Evolutionary conservation across 2,113 vertebrate genomes (phyloP), one percentile per base, ranked within the genome.

Genomic region (Ctenodactylus gundi): DNA sequence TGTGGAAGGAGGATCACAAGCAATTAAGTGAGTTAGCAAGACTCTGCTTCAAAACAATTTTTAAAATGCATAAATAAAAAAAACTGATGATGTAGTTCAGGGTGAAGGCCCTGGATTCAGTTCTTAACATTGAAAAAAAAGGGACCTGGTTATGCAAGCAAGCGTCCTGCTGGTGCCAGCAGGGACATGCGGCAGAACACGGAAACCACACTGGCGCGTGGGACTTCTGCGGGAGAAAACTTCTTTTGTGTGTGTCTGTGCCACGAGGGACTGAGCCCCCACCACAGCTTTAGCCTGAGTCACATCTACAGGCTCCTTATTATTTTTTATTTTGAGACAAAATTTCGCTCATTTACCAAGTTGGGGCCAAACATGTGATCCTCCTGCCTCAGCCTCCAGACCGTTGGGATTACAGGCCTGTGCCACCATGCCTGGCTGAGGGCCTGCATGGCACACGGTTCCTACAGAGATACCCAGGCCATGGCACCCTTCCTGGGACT

Each of bases 401-500:
- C 10, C 1, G 27, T 44, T 49, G 25, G 49, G 44, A 31, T 75
- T 73, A 34, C 44, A 49, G 29, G 44, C 27, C 72, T 72, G 39
- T 11, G 39, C 23, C 39, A 68, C 34, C 20, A 25, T 2, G 11
- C 25, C 41, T 27, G 34, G 44, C 7, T 75, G 72, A 75, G 44
- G 44, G 29, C 41, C 31, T 49, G 41, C 29, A 49, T 46, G 9
- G 46, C 27, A 67, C 73, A 18, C 31, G 62, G 49, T 1, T 44
- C 58, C 4, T 25, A 15, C 1, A 67, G n/a, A 68, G 73, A 34
- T 6, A 7, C 34, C 6, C 39, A 13, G 46, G 51, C 53, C 1
- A 3, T 0, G 0, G 57, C 20, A 51, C 15, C 31, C 44, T 11
- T 36, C 13, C 51, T 3, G 6, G n/a, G 29, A 4, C 72, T 67